Conservation (phyloP, 2,797 vertebrate genomes). For the Melanotaenia nigrans region DNA sequence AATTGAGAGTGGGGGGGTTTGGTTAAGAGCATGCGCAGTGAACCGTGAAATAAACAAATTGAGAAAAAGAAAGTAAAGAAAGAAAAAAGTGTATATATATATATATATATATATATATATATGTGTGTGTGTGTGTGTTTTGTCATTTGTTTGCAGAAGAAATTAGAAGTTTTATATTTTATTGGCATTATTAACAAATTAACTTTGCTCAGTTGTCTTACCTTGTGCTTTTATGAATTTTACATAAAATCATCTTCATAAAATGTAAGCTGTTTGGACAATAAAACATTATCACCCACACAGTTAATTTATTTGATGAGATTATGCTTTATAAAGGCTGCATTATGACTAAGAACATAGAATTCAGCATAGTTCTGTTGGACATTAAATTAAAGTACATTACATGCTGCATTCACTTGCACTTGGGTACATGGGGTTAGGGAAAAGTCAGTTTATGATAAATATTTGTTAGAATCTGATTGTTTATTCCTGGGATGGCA, state of each 20-base stretch:
- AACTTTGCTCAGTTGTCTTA: too few species aligned
- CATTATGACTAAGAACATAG: not conserved
- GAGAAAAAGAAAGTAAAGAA: too few species aligned
- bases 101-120: too few species aligned
- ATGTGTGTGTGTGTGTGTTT: too few species aligned
- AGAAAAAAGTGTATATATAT: too few species aligned
- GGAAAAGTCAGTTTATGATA: not conserved
- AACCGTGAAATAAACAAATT: too few species aligned
- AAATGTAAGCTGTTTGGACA: not conserved
- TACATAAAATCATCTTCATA: too few species aligned
- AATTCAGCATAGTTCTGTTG: not conserved
- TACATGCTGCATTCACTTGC: not conserved
- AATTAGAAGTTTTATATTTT: not conserved
- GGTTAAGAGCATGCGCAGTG: constrained; percentile 44
- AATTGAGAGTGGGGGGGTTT: not conserved
- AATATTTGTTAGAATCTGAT: not conserved
- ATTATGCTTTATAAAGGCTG: not conserved
- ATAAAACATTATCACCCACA: too few species aligned
- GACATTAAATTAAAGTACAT: not conserved
- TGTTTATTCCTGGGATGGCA: not conserved
- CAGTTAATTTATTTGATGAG: not conserved
- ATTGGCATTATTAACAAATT: too few species aligned
- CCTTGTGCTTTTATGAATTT: too few species aligned
- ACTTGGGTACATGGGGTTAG: not conserved
- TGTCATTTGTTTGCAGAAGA: too few species aligned